Conservation (phyloP, 2,113 vertebrate genomes). For the Acanthochromis polyacanthus region DNA sequence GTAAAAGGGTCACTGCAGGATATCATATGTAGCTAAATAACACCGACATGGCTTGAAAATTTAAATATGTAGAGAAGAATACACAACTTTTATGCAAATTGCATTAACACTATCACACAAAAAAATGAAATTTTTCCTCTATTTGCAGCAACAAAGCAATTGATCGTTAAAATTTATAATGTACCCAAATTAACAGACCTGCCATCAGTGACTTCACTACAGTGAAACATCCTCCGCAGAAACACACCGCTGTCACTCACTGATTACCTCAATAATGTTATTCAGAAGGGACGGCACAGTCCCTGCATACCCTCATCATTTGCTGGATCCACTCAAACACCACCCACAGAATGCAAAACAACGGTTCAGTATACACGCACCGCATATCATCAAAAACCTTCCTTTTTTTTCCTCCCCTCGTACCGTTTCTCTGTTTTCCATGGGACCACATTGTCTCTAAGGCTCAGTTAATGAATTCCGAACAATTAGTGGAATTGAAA, state of each 20-base stretch:
- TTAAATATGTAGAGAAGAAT: background rate
- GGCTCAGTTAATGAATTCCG: constrained; percentile 88
- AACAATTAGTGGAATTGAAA: constrained; percentile 99
- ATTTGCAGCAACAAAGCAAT: constrained; percentile 1
- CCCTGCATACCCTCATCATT: constrained; percentile 26
- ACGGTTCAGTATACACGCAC: constrained; percentile 39
- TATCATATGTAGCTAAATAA: background rate
- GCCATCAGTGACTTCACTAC: background rate
- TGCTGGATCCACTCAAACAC: constrained; percentile 35
- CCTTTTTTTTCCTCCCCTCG: constrained; percentile 77
- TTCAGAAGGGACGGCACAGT: constrained; percentile 22
- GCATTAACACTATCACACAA: background rate
- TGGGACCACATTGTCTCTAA: constrained; percentile 80
- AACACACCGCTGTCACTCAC: constrained; percentile 15
- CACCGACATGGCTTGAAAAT: background rate
- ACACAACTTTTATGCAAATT: background rate
- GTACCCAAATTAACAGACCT: background rate
- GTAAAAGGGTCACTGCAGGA: background rate
- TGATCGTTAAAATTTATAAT: background rate
- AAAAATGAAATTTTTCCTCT: background rate
- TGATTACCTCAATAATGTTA: constrained; percentile 11
- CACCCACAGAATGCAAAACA: constrained; percentile 58
- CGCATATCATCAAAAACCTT: constrained; percentile 52
- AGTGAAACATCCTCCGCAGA: background rate
- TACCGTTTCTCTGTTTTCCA: constrained; percentile 78